Base-by-base conservation (phyloP, 2,113 vertebrate species). In the Montifringilla adamsi region DNA sequence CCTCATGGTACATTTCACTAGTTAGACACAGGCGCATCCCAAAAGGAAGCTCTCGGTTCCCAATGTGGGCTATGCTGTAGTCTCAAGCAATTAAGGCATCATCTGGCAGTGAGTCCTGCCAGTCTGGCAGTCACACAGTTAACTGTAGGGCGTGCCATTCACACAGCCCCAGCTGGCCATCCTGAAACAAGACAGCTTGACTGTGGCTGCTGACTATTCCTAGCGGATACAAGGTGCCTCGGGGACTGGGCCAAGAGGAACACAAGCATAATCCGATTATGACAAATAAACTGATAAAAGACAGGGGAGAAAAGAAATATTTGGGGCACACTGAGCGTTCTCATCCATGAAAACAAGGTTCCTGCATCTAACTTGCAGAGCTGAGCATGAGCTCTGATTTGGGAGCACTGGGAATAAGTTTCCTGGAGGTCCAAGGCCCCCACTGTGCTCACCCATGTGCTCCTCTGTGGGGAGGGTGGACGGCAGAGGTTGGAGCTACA, bases 91-190 rank as follows among this genome's bases (percentile, higher is more conserved):
- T 64, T 9, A 63, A 81, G 68, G n/a, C 23, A 41, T 35, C 19
- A 14, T 1, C 13, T 0, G 0, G 33, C 59, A 47, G 11, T 0
- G 0, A 59, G 23, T 22, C 27, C 73, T 72, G 73, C n/a, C n/a
- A n/a, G n/a, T n/a, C n/a, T n/a, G n/a, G n/a, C 10, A 68, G 68
- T 47, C 52, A 72, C 66, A 72, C 9, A 23, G 86, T 35, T 89
- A 56, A 75, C 63, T 41, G 37, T 5, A 55, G 39, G 33, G 56
- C 4, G 41, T 70, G 41, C 2, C 3, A 52, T 33, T 83, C 2
- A 0, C 35, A 26, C 1, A 0, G 93, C 39, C 62, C 60, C 69
- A 31, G 24, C 22, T 75, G 47, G 27, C 73, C 44, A 30, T 84
- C 62, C 88, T 69, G 43, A 49, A 90, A 79, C 11, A 24, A 12